phyloP scores from a whole-genome alignment of 2,888 invertebrate genomes.

The Stramonita haemastoma region DNA sequence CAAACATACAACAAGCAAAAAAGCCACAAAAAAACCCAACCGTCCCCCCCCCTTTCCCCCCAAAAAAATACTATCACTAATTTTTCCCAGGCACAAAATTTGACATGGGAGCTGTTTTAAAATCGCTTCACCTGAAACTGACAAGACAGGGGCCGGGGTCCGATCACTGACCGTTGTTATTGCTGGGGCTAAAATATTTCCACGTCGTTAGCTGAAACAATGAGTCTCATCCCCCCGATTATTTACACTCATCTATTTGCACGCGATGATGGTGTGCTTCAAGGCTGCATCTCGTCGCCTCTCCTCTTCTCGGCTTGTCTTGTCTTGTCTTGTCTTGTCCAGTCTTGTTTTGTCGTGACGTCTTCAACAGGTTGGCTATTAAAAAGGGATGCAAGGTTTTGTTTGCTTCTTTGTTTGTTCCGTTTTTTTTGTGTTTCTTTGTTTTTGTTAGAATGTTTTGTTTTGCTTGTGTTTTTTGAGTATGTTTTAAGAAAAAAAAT shows the following conservation, averaged over 20 bases:
- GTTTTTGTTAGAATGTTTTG: no score
- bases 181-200: constrained; percentile 41
- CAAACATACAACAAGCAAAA: no score
- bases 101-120: background rate
- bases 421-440: no score
- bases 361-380: no score
- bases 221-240: constrained; percentile 30
- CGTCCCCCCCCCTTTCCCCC: no score
- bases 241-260: constrained; percentile 39
- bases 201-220: constrained; percentile 38
- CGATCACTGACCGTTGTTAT: constrained; percentile 35
- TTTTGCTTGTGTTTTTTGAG: no score
- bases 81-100: background rate
- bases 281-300: background rate
- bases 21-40: no score
- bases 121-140: background rate
- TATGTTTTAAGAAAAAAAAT: no score
- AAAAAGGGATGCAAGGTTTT: no score
- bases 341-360: no score
- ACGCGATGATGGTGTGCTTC: background rate
- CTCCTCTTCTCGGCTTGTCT: background rate
- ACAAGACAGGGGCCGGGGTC: background rate
- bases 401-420: no score
- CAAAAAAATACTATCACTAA: background rate
- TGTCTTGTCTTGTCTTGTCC: background rate